Base-by-base conservation (phyloP, 1,140 invertebrate species). In the Arctopsyche grandis region DNA sequence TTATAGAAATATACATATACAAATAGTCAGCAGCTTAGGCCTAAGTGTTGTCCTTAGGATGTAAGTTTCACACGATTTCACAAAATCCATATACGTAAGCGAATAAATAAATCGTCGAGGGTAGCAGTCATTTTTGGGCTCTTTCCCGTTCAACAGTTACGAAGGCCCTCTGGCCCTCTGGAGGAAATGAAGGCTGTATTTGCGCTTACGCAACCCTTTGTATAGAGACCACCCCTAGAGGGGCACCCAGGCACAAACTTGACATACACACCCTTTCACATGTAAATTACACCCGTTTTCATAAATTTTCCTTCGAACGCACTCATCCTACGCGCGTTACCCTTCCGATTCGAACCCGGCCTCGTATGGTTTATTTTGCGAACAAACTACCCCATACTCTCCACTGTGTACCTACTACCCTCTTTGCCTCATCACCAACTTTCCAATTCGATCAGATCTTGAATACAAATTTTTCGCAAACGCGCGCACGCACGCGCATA, bases 251-350 rank as follows among this genome's bases (percentile, higher is more conserved):
- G 14, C 21, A 60, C 58, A 9, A 63, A 63, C 74, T 58, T 63
- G 74, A 76, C 74, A 76, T 63, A 76, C 74, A 44, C 74, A 63
- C 74, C 24, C 74, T 63, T 76, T 63, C 74, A 43, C 58, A 76
- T 76, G 74, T 76, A 76, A 76, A 76, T 76, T 76, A 66, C 56
- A 48, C 74, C 22, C 74, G 29, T 63, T 76, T 76, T 63, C 63
- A 44, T 76, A 63, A 76, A 76, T 76, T 76, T 63, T 38, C 74
- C 29, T 74, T 74, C 43, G 71, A 74, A 58, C 22, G 26, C 19
- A 9, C 70, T 9, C 70, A 19, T 43, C 24, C 26, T 16, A n/a
- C 48, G 70, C 46, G 24, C 14, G 52, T 58, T n/a, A n/a, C n/a
- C 52, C n/a, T n/a, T 58, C 52, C 21, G n/a, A 16, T 58, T 58